Conservation (phyloP, 2,888 invertebrate genomes). For the Drosophila mayaguana region DNA sequence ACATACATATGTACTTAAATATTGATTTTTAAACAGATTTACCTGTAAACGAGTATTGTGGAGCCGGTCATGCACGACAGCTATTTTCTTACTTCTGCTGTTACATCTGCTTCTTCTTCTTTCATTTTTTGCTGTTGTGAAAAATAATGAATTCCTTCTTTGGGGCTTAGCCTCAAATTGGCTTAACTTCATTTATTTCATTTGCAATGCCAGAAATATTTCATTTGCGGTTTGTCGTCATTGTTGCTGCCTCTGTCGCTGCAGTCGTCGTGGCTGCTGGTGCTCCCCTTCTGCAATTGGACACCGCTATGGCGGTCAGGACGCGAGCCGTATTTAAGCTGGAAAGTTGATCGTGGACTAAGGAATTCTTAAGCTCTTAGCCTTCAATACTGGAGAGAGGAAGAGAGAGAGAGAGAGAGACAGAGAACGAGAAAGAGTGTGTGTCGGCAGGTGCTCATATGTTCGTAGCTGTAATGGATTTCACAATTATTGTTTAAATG, state of each 20-base stretch:
- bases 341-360: conserved; percentile 27
- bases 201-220: conserved; percentile 68
- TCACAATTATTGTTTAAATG: background rate
- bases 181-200: conserved; percentile 77
- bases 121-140: conserved; percentile 23
- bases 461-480: background rate
- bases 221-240: conserved; percentile 59
- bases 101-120: conserved; percentile 13
- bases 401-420: no score
- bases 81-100: background rate
- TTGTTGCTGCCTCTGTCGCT: background rate
- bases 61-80: background rate
- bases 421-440: no score
- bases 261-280: background rate
- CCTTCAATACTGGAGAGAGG: background rate
- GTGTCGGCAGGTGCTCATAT: conserved; percentile 19
- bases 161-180: conserved; percentile 75
- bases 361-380: conserved; percentile 9
- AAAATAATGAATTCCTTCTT: conserved; percentile 73
- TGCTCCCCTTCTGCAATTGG: conserved; percentile 30
- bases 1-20: no score
- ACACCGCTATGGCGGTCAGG: conserved; percentile 39
- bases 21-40: background rate
- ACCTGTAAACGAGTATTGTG: background rate
- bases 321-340: conserved; percentile 49